Percentiles rank a stretch among this genome's conserved stretches.
Conservation (phyloP, 2,113 vertebrate genomes). For the Heloderma charlesbogerti region DNA sequence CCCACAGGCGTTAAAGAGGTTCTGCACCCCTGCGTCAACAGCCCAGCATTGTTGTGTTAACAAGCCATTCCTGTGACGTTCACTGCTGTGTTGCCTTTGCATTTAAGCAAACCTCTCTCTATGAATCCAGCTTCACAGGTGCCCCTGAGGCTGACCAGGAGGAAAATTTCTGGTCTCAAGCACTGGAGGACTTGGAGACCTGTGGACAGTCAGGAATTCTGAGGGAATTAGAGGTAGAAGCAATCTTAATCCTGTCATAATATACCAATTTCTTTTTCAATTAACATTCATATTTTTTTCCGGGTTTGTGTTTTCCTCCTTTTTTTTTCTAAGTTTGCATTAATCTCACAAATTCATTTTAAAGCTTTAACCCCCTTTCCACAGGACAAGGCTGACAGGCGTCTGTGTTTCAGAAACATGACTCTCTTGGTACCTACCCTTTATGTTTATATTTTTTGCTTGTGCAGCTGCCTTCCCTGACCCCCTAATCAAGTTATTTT, state of each 20-base stretch:
- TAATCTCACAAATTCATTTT: slow-evolving; percentile 80
- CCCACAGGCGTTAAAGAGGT: too few relatives aligned
- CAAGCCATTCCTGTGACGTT: slow-evolving; percentile 52
- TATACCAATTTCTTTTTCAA: slow-evolving; percentile 62
- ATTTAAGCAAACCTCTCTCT: slow-evolving; percentile 61
- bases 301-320: slow-evolving; percentile 47
- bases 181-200: slow-evolving; percentile 97
- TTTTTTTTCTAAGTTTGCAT: slow-evolving; percentile 75
- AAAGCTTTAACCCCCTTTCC: slow-evolving; percentile 88
- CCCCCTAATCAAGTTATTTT: slow-evolving; percentile 76
- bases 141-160: slow-evolving; percentile 93
- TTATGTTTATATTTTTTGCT: slow-evolving; percentile 82
- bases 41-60: slow-evolving; percentile 14
- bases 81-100: slow-evolving; percentile 17
- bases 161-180: slow-evolving; percentile 99
- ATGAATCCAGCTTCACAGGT: slow-evolving; percentile 85
- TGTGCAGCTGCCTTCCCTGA: slow-evolving; percentile 78
- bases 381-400: slow-evolving; percentile 91
- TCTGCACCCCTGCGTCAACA: background rate
- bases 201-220: slow-evolving; percentile 98
- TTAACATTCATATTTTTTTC: slow-evolving; percentile 75
- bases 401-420: slow-evolving; percentile 92
- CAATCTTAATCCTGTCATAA: slow-evolving; percentile 67
- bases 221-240: slow-evolving; percentile 94
- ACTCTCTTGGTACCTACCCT: slow-evolving; percentile 90